A percentile compares a stretch with the other conserved stretches of the same genome.
These are phyloP conservation scores for Drosophila nebulosa DNA, from an alignment of 1,140 invertebrate species.

Conservation along the genomic window DNA sequence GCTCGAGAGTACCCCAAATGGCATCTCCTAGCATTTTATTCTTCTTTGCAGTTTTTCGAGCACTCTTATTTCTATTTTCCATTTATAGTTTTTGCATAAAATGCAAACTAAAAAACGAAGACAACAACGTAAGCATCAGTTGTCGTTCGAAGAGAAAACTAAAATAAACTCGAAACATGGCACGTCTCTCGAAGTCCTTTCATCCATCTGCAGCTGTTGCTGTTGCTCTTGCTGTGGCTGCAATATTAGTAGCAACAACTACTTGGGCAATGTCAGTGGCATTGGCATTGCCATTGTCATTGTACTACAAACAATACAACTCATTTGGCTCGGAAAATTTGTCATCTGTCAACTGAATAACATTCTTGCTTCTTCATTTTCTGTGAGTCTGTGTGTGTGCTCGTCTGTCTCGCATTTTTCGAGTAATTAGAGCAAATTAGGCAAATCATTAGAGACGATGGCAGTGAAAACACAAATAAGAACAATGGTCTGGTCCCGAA, in stretches of 20 bases:
- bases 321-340: conserved; percentile 49
- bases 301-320: conserved; percentile 49
- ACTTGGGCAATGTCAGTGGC: conserved; percentile 17
- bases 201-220: conserved; percentile 5
- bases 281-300: conserved; percentile 22
- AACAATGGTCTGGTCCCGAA: background rate
- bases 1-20: background rate
- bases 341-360: conserved; percentile 1
- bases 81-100: background rate
- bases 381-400: background rate
- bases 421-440: conserved; percentile 64
- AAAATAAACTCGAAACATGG: conserved; percentile 24
- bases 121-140: conserved; percentile 1
- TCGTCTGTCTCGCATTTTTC: background rate
- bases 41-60: background rate
- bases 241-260: conserved; percentile 22
- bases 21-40: background rate
- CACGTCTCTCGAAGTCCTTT: conserved; percentile 10
- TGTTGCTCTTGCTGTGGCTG: no score
- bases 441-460: conserved; percentile 53
- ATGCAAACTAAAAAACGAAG: background rate
- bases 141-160: conserved; percentile 3
- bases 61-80: background rate
- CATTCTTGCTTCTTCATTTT: background rate
- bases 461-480: conserved; percentile 15